Conservation (phyloP, 2,113 vertebrate genomes). For the Corvus hawaiiensis region DNA sequence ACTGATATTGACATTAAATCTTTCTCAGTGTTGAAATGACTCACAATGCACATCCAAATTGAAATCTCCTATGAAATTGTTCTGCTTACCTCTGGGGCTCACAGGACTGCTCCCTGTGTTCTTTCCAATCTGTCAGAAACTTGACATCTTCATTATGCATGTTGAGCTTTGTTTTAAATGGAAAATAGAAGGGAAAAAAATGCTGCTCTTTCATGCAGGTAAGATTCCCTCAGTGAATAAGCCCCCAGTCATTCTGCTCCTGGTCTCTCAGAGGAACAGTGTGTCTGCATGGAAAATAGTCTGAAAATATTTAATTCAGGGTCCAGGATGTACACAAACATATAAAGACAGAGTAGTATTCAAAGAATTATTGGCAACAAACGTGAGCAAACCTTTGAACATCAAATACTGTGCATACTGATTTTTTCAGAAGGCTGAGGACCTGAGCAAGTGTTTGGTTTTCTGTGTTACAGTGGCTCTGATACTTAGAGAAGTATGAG, state of each 20-base stretch:
- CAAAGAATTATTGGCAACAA: background rate
- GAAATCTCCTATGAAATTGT: slow-evolving; percentile 1
- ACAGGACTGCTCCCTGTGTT: background rate
- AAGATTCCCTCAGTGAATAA: background rate
- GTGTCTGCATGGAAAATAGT: background rate
- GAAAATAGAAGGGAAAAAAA: background rate
- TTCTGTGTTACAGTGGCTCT: background rate
- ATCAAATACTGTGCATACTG: background rate
- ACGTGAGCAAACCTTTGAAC: background rate
- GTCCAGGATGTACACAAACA: background rate
- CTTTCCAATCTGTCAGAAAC: background rate
- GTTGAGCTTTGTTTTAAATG: background rate
- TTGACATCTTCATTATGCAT: background rate
- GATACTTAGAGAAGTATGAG: background rate
- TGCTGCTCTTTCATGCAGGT: background rate
- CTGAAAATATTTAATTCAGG: background rate
- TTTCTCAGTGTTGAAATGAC: background rate
- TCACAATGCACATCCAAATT: background rate
- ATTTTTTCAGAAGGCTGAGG: background rate
- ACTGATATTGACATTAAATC: background rate
- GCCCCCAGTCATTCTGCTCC: background rate
- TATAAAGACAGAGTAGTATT: background rate
- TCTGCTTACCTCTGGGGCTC: background rate
- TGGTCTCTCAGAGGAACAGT: background rate
- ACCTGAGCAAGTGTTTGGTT: background rate